These are phyloP conservation scores for Piscicola geometra DNA, from an alignment of 2,888 invertebrate species.

Conservation along the genomic window DNA sequence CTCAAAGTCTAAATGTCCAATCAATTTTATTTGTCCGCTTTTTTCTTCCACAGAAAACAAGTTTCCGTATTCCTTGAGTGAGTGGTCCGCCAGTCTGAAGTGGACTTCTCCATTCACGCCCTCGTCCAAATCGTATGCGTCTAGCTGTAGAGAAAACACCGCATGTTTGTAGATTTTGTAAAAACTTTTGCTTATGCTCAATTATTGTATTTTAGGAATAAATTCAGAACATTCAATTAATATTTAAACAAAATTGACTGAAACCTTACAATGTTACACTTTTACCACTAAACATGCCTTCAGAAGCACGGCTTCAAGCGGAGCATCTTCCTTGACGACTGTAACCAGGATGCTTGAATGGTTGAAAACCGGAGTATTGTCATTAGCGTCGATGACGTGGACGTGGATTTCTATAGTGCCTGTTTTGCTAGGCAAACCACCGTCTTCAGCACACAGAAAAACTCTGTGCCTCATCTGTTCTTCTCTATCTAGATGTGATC, in stretches of 20 bases:
- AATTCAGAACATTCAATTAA: not conserved
- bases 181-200: not conserved
- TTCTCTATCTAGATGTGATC: slow-evolving; percentile 42
- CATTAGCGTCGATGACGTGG: slow-evolving; percentile 35
- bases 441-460: slow-evolving; percentile 41
- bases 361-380: slow-evolving; percentile 26
- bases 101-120: slow-evolving; percentile 42
- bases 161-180: too few species aligned
- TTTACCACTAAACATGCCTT: not conserved
- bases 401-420: slow-evolving; percentile 41
- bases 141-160: too few species aligned
- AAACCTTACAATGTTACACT: too few species aligned
- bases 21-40: slow-evolving; percentile 19
- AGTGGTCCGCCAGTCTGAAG: slow-evolving; percentile 41
- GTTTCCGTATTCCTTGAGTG: slow-evolving; percentile 17
- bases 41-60: slow-evolving; percentile 7
- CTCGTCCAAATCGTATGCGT: slow-evolving; percentile 42
- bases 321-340: slow-evolving; percentile 20
- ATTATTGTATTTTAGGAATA: not conserved
- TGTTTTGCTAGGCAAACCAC: slow-evolving; percentile 39
- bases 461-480: slow-evolving; percentile 37
- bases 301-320: not conserved
- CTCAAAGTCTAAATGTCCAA: slow-evolving; percentile 39
- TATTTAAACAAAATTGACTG: not conserved
- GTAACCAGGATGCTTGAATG: not conserved